phyloP scores from a whole-genome alignment of 2,113 vertebrate genomes.

The Rafetus swinhoei region DNA sequence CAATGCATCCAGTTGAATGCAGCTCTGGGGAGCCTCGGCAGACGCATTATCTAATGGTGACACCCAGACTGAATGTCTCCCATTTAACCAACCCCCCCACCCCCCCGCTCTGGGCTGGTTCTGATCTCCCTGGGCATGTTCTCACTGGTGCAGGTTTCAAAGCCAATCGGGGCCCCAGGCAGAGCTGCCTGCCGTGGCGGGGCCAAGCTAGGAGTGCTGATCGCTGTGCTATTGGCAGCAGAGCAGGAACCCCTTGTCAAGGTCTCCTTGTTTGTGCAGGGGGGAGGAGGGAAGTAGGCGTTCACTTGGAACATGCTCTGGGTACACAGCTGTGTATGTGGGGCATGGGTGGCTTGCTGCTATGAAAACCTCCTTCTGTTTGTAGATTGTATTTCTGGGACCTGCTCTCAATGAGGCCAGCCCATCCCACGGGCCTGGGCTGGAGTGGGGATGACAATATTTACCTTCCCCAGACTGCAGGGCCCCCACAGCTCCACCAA shows the following conservation, averaged over 20 bases:
- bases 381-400: not conserved
- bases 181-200: fast-evolving
- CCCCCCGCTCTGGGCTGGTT: not conserved
- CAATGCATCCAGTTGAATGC: not conserved
- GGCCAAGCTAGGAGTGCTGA: fast-evolving
- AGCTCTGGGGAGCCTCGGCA: constrained; percentile 56
- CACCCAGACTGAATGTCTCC: not conserved
- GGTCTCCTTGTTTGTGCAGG: not conserved
- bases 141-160: fast-evolving
- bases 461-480: not conserved
- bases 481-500: not conserved
- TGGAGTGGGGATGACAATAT: not conserved
- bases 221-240: fast-evolving
- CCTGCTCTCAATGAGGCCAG: fast-evolving
- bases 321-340: too few relatives aligned
- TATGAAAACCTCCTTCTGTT: not conserved
- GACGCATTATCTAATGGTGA: constrained; percentile 56
- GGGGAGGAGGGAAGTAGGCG: not conserved
- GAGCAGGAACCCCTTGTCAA: too few relatives aligned
- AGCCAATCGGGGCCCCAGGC: too few relatives aligned
- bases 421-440: not conserved
- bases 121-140: fast-evolving
- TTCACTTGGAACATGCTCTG: not conserved
- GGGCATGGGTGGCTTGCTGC: not conserved
- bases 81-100: too few relatives aligned